Base-by-base conservation (phyloP, 2,797 vertebrate genomes). In the Agapornis canus region DNA sequence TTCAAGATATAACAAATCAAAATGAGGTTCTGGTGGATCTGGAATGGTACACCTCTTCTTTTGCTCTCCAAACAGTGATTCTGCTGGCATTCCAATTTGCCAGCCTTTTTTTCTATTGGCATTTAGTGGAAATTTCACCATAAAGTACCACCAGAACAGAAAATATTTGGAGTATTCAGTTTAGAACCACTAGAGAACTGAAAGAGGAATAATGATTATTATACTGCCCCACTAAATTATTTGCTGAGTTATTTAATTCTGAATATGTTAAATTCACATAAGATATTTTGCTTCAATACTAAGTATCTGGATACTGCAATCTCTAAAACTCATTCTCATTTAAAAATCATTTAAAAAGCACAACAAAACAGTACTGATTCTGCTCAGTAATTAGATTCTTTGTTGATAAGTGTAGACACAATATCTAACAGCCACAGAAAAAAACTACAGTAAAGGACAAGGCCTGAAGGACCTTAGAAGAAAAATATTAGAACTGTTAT, bases 41-140 rank as follows among this genome's bases (percentile, higher is more conserved):
- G 9, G 26, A 91, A 45, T 1, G 11, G 19, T 19, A 57, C 5
- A 57, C 1, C 3, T 68, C 3, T 3, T 3, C 3, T 5, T 60
- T 60, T 69, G 27, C 32, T 66, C 45, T 76, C 31, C 27, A 54
- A 51, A 35, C n/a, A 42, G 11, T 69, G 18, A 11, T 66, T 64
- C 56, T 90, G 6, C 11, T 81, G 45, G 3, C 19, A 26, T 3
- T 56, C 20, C 32, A 29, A 60, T 85, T 88, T 70, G 4, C 17
- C 42, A 69, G 10, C 14, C 8, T 31, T 69, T 68, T 91, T 66
- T 43, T 39, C 6, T 5, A 35, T 42, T 37, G 26, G 69, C 13
- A 63, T n/a, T 7, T 81, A 23, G 11, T 51, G 6, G 15, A 85
- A 85, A 29, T 42, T 12, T 75, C 37, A n/a, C 10, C 3, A 31